These are phyloP conservation scores for Plecotus auritus DNA, from an alignment of 2,113 vertebrate genomes.

Conservation along the genomic window DNA sequence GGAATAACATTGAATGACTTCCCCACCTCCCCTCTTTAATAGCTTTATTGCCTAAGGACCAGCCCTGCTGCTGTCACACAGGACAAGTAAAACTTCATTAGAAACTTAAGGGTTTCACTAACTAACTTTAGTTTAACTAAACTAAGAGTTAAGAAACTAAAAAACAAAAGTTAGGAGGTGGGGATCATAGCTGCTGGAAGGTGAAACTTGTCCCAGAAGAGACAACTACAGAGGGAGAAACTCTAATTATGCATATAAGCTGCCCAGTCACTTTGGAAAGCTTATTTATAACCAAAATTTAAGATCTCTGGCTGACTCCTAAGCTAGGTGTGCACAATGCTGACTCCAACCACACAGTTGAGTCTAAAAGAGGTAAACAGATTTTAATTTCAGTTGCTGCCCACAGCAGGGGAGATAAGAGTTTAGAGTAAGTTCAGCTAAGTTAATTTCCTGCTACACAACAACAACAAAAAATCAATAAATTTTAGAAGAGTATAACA, in stretches of 20 bases:
- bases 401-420: not conserved
- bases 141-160: not conserved
- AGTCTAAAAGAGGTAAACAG: not conserved
- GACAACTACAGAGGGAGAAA: not conserved
- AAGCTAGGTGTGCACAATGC: not conserved
- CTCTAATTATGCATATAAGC: not conserved
- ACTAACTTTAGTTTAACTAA: too few relatives aligned
- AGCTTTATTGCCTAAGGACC: not conserved
- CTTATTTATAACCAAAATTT: too few relatives aligned
- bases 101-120: not conserved
- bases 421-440: not conserved
- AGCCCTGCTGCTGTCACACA: not conserved
- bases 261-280: not conserved
- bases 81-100: not conserved
- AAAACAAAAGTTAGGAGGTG: not conserved
- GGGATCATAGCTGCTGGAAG: not conserved
- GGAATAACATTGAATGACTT: not conserved
- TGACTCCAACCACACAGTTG: not conserved
- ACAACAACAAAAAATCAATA: not conserved
- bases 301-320: not conserved
- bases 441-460: not conserved
- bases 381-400: not conserved
- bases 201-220: not conserved
- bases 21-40: too few relatives aligned
- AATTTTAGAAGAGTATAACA: conserved; percentile 1